phyloP scores from a whole-genome alignment of 2,797 vertebrate genomes.

The Poecilia wingei region DNA sequence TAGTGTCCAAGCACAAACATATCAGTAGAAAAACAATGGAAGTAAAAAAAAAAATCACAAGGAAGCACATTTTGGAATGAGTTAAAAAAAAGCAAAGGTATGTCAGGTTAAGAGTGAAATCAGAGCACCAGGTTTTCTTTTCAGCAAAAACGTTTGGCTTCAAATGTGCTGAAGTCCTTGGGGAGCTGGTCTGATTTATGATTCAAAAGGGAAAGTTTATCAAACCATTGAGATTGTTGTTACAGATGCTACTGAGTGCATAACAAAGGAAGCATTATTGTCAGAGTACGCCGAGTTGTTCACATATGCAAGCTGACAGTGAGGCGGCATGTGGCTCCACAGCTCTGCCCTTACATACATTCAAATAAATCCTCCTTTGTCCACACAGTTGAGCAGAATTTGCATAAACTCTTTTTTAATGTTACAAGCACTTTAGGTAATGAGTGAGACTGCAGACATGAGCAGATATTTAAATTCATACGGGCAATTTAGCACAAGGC shows the following conservation, averaged over 20 bases:
- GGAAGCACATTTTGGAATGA: conserved; percentile 26
- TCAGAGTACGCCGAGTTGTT: background rate
- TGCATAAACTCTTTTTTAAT: background rate
- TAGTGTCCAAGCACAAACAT: conserved; percentile 25
- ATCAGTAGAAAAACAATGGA: background rate
- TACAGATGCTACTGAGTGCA: background rate
- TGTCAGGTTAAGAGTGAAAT: background rate
- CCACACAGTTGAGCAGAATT: background rate
- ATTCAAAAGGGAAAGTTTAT: conserved; percentile 9
- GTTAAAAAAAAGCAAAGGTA: conserved; percentile 5
- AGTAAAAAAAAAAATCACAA: background rate
- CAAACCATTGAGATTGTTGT: background rate
- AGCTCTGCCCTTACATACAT: background rate
- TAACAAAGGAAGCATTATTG: background rate
- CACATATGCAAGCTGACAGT: background rate
- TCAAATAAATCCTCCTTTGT: background rate
- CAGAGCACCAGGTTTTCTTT: conserved; percentile 14
- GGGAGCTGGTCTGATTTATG: background rate
- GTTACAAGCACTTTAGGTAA: conserved; percentile 16
- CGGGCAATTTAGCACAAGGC: conserved; percentile 27
- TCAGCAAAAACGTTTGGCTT: conserved; percentile 8
- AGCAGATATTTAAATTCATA: conserved; percentile 15
- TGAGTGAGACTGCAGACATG: background rate
- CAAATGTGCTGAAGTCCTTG: conserved; percentile 6
- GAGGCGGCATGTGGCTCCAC: background rate